A percentile compares a stretch with the other conserved stretches of the same genome.
phyloP scores from a whole-genome alignment of 1,140 invertebrate genomes.

The Zaprionus ornatus region DNA sequence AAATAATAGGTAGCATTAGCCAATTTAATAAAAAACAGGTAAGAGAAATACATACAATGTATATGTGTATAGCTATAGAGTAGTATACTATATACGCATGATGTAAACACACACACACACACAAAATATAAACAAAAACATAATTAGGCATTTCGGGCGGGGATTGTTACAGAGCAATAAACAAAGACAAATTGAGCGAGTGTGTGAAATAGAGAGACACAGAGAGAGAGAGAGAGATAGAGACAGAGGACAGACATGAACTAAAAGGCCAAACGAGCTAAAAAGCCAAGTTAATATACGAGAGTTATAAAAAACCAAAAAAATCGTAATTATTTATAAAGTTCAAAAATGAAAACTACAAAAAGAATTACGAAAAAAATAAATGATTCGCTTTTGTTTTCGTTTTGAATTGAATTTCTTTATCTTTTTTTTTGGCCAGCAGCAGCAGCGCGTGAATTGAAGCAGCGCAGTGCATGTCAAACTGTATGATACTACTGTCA shows the following conservation, averaged over 20 bases:
- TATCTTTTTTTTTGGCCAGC: constrained; percentile 11
- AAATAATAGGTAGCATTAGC: constrained; percentile 37
- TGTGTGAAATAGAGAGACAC: constrained; percentile 26
- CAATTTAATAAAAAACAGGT: constrained; percentile 29
- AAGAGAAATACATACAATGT: constrained; percentile 13
- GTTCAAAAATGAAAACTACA: constrained; percentile 17
- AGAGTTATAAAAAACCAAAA: background rate
- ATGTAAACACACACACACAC: constrained; percentile 21
- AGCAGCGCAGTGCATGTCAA: constrained; percentile 50
- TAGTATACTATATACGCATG: constrained; percentile 12
- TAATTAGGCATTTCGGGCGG: constrained; percentile 8
- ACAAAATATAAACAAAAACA: constrained; percentile 15
- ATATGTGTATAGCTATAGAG: background rate
- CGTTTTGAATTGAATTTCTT: background rate
- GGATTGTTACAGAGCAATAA: constrained; percentile 51
- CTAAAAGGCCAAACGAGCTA: constrained; percentile 67
- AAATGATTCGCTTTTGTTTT: constrained; percentile 16
- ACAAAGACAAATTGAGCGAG: constrained; percentile 44
- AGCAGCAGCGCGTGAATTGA: constrained; percentile 27
- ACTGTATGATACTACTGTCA: constrained; percentile 45
- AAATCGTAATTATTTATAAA: constrained; percentile 10
- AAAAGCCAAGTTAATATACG: constrained; percentile 60
- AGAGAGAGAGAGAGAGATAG: constrained; percentile 35
- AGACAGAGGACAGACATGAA: constrained; percentile 41
- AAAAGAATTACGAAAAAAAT: constrained; percentile 33